Percentiles rank a stretch among this genome's conserved stretches.
phyloP scores from a whole-genome alignment of 1,140 invertebrate genomes.

The Drosophila malerkotliana region DNA sequence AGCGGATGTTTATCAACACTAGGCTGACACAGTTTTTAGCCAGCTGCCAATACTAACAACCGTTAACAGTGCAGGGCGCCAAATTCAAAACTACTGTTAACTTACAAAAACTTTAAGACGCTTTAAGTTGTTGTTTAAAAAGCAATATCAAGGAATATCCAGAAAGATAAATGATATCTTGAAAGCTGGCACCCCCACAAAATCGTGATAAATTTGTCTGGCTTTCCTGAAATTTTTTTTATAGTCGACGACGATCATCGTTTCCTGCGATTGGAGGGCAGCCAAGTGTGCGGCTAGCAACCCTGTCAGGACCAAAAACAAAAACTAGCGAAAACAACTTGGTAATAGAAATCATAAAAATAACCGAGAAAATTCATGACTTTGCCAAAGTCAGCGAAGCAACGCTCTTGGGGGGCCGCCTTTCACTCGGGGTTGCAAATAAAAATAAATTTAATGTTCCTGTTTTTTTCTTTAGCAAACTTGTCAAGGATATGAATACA shows the following conservation, averaged over 20 bases:
- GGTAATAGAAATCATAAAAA: slow-evolving; percentile 78
- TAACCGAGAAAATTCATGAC: slow-evolving; percentile 74
- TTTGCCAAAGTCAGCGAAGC: slow-evolving; percentile 69
- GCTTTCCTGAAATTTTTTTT: slow-evolving; percentile 55
- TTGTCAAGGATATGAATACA: slow-evolving; percentile 65
- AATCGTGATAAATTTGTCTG: slow-evolving; percentile 78
- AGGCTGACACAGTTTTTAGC: too few species aligned
- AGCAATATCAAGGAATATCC: slow-evolving; percentile 1
- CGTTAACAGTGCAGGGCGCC: slow-evolving; percentile 22
- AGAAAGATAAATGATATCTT: slow-evolving; percentile 60
- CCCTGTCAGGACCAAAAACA: slow-evolving; percentile 60
- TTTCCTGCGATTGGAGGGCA: slow-evolving; percentile 56
- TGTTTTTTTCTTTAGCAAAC: slow-evolving; percentile 55
- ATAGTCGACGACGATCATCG: slow-evolving; percentile 64
- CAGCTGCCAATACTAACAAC: background rate
- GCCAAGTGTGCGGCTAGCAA: slow-evolving; percentile 40
- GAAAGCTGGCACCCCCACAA: slow-evolving; percentile 40
- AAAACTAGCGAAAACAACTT: slow-evolving; percentile 68
- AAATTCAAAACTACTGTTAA: slow-evolving; percentile 27
- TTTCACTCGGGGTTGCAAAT: slow-evolving; percentile 64
- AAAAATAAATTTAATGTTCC: slow-evolving; percentile 83
- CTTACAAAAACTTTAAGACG: slow-evolving; percentile 23
- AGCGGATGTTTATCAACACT: background rate
- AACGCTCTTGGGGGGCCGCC: slow-evolving; percentile 48
- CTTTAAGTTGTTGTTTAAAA: slow-evolving; percentile 7